Evolutionary conservation across 2,113 vertebrate genomes (phyloP).

Genomic region (Mastomys natalensis): DNA sequence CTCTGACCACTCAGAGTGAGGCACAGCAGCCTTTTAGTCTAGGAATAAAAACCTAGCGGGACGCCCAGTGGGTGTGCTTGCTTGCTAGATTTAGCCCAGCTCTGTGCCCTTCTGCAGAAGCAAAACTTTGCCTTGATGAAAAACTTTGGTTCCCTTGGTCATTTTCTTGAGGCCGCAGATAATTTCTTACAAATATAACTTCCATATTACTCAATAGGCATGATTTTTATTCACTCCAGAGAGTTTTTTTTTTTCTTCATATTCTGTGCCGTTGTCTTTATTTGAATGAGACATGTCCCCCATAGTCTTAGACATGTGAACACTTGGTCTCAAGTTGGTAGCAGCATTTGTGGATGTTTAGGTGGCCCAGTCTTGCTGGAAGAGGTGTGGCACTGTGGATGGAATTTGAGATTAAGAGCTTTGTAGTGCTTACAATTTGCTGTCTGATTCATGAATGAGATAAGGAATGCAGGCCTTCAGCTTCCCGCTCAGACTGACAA

Average conservation of each 20-base stretch:
- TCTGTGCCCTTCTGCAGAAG: background rate
- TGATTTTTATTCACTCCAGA: background rate
- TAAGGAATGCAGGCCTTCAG: background rate
- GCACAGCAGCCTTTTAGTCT: background rate
- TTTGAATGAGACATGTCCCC: background rate
- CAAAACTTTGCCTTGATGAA: background rate
- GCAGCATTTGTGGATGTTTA: background rate
- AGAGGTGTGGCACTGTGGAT: background rate
- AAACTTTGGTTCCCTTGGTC: background rate
- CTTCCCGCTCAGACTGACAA: background rate
- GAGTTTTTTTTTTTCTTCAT: background rate
- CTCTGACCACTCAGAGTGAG: background rate
- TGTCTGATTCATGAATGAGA: background rate
- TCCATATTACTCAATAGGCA: background rate
- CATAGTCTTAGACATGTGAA: background rate
- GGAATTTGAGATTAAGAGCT: background rate
- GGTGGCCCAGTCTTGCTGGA: background rate
- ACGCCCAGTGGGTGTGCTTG: too few species aligned
- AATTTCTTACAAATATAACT: background rate
- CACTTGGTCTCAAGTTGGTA: background rate
- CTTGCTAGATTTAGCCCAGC: background rate
- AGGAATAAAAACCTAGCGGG: background rate
- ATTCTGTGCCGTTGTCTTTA: background rate
- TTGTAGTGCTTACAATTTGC: background rate
- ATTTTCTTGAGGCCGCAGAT: background rate